Percentiles rank a stretch among this genome's conserved stretches.
phyloP scores from a whole-genome alignment of 2,797 vertebrate species.

The Ctenosaura bakeri region DNA sequence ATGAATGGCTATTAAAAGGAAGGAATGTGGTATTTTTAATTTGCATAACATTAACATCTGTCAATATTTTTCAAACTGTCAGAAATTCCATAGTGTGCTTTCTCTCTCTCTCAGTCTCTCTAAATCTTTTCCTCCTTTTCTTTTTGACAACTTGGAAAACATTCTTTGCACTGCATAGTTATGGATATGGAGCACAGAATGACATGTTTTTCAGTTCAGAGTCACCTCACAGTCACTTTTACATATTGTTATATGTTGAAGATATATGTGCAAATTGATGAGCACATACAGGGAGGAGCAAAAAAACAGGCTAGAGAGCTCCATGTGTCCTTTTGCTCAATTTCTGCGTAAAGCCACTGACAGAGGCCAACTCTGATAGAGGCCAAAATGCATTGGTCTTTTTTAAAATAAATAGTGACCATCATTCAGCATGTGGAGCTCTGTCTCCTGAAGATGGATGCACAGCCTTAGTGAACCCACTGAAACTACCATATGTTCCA shows the following conservation, averaged over 20 bases:
- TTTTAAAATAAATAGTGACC: too few relatives aligned
- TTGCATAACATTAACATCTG: conserved; percentile 62
- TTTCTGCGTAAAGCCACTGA: too few relatives aligned
- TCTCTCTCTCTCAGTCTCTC: background rate
- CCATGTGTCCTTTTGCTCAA: too few relatives aligned
- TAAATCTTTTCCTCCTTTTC: too few relatives aligned
- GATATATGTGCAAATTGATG: background rate
- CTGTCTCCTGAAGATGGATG: conserved; percentile 9
- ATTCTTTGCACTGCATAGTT: conserved; percentile 55
- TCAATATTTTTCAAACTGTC: conserved; percentile 73
- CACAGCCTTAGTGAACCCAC: background rate
- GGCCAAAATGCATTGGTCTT: too few relatives aligned
- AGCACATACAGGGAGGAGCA: too few relatives aligned
- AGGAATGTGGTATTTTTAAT: conserved; percentile 60
- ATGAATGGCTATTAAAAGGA: conserved; percentile 59
- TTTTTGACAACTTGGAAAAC: conserved; percentile 72
- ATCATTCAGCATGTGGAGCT: too few relatives aligned
- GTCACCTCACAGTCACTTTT: conserved; percentile 14
- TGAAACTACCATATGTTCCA: background rate
- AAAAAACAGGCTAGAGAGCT: too few relatives aligned
- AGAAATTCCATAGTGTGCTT: conserved; percentile 70
- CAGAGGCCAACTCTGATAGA: too few relatives aligned
- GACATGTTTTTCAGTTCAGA: background rate
- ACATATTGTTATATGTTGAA: conserved; percentile 31
- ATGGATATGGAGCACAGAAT: background rate